Evolutionary conservation across 1,140 invertebrate genomes (phyloP).

Genomic region (Diachasma alloeum): DNA sequence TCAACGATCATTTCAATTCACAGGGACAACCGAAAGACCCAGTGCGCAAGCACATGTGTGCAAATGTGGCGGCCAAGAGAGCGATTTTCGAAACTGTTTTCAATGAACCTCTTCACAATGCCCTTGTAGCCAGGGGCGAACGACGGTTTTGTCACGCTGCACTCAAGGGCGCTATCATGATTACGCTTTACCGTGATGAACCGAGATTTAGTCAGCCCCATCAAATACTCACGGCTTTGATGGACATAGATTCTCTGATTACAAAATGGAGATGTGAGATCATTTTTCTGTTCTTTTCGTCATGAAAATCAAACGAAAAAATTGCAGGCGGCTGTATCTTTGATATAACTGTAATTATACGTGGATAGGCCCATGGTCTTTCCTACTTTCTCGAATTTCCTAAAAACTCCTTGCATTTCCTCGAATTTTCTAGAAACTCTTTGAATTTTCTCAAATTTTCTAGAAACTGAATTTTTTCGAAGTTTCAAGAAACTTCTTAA

Average conservation of each 20-base stretch:
- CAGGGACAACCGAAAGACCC: slow-evolving; percentile 63
- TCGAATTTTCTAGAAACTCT: too few relatives aligned
- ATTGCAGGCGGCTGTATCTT: too few relatives aligned
- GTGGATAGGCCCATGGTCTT: too few relatives aligned
- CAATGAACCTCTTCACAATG: slow-evolving; percentile 82
- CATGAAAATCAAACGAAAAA: too few relatives aligned
- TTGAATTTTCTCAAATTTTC: too few relatives aligned
- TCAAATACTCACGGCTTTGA: slow-evolving; percentile 90
- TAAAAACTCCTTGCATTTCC: too few relatives aligned
- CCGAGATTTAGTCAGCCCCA: slow-evolving; percentile 96
- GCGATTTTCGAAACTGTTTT: slow-evolving; percentile 92
- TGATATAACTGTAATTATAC: too few relatives aligned
- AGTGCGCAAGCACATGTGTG: slow-evolving; percentile 71
- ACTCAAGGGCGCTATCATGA: slow-evolving; percentile 96
- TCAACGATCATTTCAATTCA: slow-evolving; percentile 27
- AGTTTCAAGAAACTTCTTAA: too few relatives aligned
- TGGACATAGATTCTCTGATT: slow-evolving; percentile 98
- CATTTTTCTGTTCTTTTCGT: not conserved
- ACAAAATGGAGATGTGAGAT: slow-evolving; percentile 98
- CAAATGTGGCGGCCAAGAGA: slow-evolving; percentile 78
- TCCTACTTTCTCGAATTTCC: too few relatives aligned
- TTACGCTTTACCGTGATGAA: slow-evolving; percentile 95
- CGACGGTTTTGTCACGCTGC: slow-evolving; percentile 89
- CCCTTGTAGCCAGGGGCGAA: slow-evolving; percentile 83
- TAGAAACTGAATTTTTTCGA: too few relatives aligned